Evolutionary conservation across 2,797 vertebrate genomes (phyloP), one percentile per base, ranked within the genome.

Genomic region (Staurois parvus): DNA sequence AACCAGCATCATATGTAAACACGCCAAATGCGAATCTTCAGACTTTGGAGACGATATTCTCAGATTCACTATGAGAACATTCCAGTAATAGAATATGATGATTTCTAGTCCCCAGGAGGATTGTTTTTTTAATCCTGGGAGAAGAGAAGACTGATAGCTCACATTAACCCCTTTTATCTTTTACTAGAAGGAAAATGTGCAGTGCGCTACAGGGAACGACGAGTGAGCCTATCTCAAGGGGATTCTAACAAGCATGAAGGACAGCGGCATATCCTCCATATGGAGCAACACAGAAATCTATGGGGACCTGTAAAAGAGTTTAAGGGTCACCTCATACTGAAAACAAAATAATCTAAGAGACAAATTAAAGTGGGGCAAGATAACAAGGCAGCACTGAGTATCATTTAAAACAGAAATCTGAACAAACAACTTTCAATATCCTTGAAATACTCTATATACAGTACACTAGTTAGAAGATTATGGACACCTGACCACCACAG

Each of bases 81-180:
- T 73, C 52, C 79, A 62, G 3, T 37, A 37, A 37, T 29, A 81
- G 56, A 73, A 64, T 12, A 64, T 48, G 5, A 75, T 75, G n/a
- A 59, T 67, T 75, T 6, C 13, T 32, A 17, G 7, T 29, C 32
- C 28, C 81, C 19, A 12, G 19, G 34, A 67, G 72, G 28, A 19
- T 10, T 7, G 29, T 24, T 83, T 48, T 32, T 2, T 10, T 45
- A 48, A 66, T 83, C 56, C 64, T 83, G 81, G 81, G 81, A 83
- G 74, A 83, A 75, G 56, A 13, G 64, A 30, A 64, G 56, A 17
- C 52, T 82, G 30, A 73, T 72, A 24, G 28, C 26, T 10, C 21
- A 8, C 21, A 52, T 67, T 83, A 74, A 73, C 69, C 79, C 48
- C 34, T 29, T 73, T 70, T 52, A 80, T 70, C 78, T 79, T 69